Percentiles rank a stretch among this genome's conserved stretches.
Evolutionary conservation across 30 jellyfish, hydroid and myxozoan species (phyloP).

Genomic region (Mastigias papua): DNA sequence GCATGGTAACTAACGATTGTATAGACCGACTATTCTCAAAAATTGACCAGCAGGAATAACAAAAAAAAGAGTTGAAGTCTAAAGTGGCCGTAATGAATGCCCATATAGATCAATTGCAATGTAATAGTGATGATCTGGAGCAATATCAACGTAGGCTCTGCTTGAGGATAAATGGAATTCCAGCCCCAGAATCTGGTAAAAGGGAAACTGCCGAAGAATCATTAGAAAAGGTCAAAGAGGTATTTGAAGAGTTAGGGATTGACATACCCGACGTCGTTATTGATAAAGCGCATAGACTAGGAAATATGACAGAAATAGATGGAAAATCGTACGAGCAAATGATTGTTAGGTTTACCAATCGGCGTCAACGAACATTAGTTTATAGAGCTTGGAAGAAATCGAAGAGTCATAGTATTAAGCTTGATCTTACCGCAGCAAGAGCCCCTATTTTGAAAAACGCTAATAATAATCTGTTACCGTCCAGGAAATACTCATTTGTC

Average conservation of each 20-base stretch:
- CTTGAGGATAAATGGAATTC: constrained; percentile 46
- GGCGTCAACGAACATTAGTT: constrained; percentile 44
- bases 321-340: constrained; percentile 12
- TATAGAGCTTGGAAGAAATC: constrained; percentile 23
- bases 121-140: constrained; percentile 27
- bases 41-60: background rate
- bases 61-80: constrained; percentile 9
- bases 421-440: constrained; percentile 21
- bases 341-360: constrained; percentile 21
- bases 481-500: constrained; percentile 7
- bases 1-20: constrained; percentile 46
- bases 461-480: background rate
- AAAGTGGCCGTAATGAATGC: constrained; percentile 30
- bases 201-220: constrained; percentile 40
- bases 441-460: background rate
- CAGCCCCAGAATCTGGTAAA: constrained; percentile 12
- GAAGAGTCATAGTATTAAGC: background rate
- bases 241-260: constrained; percentile 17
- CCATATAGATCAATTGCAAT: constrained; percentile 17
- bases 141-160: constrained; percentile 51
- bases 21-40: constrained; percentile 1
- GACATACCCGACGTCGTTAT: constrained; percentile 49
- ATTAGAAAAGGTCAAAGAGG: constrained; percentile 29
- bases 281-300: constrained; percentile 46
- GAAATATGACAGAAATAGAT: background rate